Evolutionary conservation across 2,888 invertebrate species (phyloP).

Genomic region (Trisateles emortualis): DNA sequence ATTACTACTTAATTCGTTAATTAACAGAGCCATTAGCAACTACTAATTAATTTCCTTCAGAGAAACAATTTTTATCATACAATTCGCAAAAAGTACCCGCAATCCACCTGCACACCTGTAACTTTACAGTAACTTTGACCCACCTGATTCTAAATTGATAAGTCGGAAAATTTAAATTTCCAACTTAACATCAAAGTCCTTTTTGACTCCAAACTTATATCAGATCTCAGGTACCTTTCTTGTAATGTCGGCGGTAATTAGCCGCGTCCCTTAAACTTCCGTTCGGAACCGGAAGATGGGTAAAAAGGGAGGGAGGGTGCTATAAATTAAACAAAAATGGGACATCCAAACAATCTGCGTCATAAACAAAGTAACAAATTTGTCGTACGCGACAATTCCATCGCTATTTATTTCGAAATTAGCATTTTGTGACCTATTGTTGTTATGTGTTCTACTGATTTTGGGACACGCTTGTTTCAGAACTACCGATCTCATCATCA

Average conservation of each 20-base stretch:
- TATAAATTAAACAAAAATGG: constrained; percentile 66
- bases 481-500: not conserved
- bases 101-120: not conserved
- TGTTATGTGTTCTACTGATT: constrained; percentile 9
- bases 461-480: not conserved
- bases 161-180: constrained; percentile 23
- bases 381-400: constrained; percentile 48
- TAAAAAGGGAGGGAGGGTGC: constrained; percentile 24
- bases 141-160: constrained; percentile 27
- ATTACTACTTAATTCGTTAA: too few relatives aligned
- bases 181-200: constrained; percentile 29
- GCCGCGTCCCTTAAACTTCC: constrained; percentile 34
- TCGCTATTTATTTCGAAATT: constrained; percentile 42
- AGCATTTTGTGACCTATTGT: constrained; percentile 29
- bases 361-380: constrained; percentile 57
- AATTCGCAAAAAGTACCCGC: not conserved
- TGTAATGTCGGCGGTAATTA: constrained; percentile 43
- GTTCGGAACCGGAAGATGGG: constrained; percentile 16
- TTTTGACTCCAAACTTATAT: constrained; percentile 33
- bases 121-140: constrained; percentile 23
- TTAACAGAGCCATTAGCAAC: too few relatives aligned
- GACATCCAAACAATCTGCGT: constrained; percentile 61
- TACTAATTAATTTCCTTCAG: not conserved
- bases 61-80: not conserved
- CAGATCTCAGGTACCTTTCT: constrained; percentile 43